Evolutionary conservation across 1,140 invertebrate species (phyloP).

Genomic region (Panagrolaimus sp.): DNA sequence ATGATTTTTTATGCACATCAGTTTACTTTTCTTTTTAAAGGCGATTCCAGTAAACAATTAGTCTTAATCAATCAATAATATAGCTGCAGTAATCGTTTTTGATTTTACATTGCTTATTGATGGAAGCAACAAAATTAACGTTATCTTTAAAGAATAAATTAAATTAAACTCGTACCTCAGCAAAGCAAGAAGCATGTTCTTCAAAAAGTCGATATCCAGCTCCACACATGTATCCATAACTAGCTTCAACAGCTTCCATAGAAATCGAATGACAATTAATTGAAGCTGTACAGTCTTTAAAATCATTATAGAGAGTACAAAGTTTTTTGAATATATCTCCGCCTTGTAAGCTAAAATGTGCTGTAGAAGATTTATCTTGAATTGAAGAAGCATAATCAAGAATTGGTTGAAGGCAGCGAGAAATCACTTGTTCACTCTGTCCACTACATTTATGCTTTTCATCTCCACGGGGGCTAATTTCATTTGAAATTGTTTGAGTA

Average conservation of each 20-base stretch:
- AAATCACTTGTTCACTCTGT: neutral
- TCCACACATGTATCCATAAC: constrained; percentile 34
- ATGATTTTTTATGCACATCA: too few relatives aligned
- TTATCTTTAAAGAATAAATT: too few relatives aligned
- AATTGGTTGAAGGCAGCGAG: constrained; percentile 20
- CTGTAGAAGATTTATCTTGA: constrained; percentile 21
- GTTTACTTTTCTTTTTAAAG: too few relatives aligned
- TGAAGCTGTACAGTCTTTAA: constrained; percentile 24
- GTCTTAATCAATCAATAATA: too few relatives aligned
- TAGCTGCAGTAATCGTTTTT: too few relatives aligned
- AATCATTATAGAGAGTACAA: constrained; percentile 26
- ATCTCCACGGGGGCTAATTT: neutral
- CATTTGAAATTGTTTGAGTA: constrained; percentile 10
- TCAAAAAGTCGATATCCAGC: constrained; percentile 27
- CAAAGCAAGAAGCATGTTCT: constrained; percentile 33
- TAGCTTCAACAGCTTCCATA: constrained; percentile 32
- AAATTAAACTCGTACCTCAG: constrained; percentile 18
- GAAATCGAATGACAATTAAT: constrained; percentile 30
- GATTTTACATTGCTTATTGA: too few relatives aligned
- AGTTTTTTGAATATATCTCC: constrained; percentile 25
- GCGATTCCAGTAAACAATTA: too few relatives aligned
- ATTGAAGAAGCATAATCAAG: constrained; percentile 28
- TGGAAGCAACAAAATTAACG: too few relatives aligned
- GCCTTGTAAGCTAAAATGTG: constrained; percentile 22
- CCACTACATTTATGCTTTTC: neutral